Base-by-base conservation (phyloP, 2,113 vertebrate genomes). In the Callionymus lyra region DNA sequence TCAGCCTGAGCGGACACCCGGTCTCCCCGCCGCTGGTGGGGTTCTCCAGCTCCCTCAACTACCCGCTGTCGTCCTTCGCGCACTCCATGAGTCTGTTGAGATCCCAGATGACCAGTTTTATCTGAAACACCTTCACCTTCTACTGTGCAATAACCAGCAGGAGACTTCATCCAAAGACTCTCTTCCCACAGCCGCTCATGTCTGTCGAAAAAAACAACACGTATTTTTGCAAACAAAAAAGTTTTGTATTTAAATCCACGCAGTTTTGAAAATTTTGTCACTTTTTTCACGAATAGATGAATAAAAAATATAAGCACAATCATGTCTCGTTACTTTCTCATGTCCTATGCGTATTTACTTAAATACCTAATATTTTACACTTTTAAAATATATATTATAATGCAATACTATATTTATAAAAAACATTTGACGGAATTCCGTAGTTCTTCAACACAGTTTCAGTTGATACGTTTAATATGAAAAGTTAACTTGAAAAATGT, bases 101-200 rank as follows among this genome's bases (percentile, higher is more conserved):
- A 37, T 90, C 92, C 16, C 92, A 94, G 74, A 92, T 95, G 86
- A 89, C 86, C 1, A 89, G 90, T 47, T 67, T 95, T 53, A 89
- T 96, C 54, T 95, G 83, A 90, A 45, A 21, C 44, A n/a, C 38
- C 33, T 34, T 33, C 12, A 40, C 43, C 18, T 19, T 42, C 6
- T 17, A 38, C 31, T 19, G 72, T 82, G 79, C 76, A 84, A 80
- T 84, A 82, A 74, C 16, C 44, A 32, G 47, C 33, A 55, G 55
- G n/a, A 34, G 50, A 37, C 46, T 52, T 53, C 54, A 58, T 63
- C 68, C 70, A 84, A 82, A 84, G 66, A 74, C 21, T 27, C 21
- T 27, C 21, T 27, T 27, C 21, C 49, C 8, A 13, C 41, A 54
- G 31, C 43, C 41, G 27, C 37, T 27, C 21, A 27, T 27, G 21